Base-by-base conservation (phyloP, 2,888 invertebrate species). In the Mechanitis messenoides region DNA sequence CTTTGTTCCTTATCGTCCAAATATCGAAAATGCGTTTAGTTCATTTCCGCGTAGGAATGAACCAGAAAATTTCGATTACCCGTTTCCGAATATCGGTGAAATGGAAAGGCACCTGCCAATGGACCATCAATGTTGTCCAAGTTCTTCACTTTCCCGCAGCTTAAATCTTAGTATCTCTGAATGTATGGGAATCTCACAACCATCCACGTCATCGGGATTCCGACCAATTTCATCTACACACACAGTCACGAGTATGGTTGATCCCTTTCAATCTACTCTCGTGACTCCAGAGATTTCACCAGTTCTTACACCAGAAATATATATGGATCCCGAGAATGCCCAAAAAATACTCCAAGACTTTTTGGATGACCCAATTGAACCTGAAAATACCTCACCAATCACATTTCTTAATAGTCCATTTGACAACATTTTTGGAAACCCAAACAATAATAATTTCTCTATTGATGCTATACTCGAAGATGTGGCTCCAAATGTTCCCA, bases 211-310 rank as follows among this genome's bases (percentile, higher is more conserved):
- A 31, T 50, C 50, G 31, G 31, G 31, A 31, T 50, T 50, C n/a
- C 5, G 28, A 9, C 50, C 50, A 31, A 50, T 50, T 50, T 7
- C 50, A 31, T 11, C 7, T 42, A 42, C 42, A 42, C 42, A 50
- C 9, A 50, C 50, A 31, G 50, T 50, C 6, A 50, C 11, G 9
- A 31, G 50, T 7, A 31, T 42, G 9, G 9, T 9, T 9, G 42
- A 42, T 9, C 11, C 9, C 9, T 9, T 9, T 2, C 42, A 42
- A 9, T 3, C 9, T 42, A 9, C 6, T 42, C 42, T 42, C 9
- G 42, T 50, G 6, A 50, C 50, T 50, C 50, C 50, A 6, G 50
- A 50, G 31, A 28, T 50, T n/a, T 50, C 50, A 50, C 50, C 50
- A 2, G 50, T 50, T 9, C 2, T 50, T 31, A 31, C 50, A 31